Base-by-base conservation (phyloP, 2,113 vertebrate genomes). In the zebrafish (Danio rerio) region DNA sequence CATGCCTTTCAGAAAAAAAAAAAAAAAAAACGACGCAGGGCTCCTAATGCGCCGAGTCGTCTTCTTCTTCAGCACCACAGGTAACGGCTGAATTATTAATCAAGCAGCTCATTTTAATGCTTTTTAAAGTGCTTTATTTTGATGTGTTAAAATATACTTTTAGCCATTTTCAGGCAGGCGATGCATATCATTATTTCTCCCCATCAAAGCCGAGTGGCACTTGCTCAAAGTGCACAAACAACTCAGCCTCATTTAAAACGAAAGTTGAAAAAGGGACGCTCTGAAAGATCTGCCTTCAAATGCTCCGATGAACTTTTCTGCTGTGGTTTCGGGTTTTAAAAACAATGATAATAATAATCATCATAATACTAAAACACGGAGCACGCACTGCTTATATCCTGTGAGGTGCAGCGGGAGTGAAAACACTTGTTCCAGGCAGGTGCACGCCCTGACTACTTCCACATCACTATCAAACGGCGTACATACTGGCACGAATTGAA, bases 51-150 rank as follows among this genome's bases (percentile, higher is more conserved):
- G 89, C 91, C 89, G 87, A 90, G 92, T 92, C 92, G 88, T 93
- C 92, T 91, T 93, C 90, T 91, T 90, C 90, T 91, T 90, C 91
- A 86, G 91, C 93, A 93, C 94, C 92, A 93, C 93, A 95, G 93
- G 93, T 94, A 94, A 71, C 85, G 90, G 89, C 90, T 95, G 92
- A 94, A 95, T 95, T 94, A 94, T 95, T 95, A 94, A 95, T 93
- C 91, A 87, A 80, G 84, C 91, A 84, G 92, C 93, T 95, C 92
- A 92, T 94, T 94, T 93, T 91, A 94, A 93, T 93, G 93, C 93
- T 92, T 93, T 94, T 94, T 92, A 93, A 93, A 93, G 92, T 92
- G 92, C 93, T 93, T 94, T 93, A 94, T 93, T 94, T 93, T 94
- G 92, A 94, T 91, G 92, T 92, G 93, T 93, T 94, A 93, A 92